phyloP scores from a whole-genome alignment of 2,113 vertebrate species.

The Macroglossus sobrinus region DNA sequence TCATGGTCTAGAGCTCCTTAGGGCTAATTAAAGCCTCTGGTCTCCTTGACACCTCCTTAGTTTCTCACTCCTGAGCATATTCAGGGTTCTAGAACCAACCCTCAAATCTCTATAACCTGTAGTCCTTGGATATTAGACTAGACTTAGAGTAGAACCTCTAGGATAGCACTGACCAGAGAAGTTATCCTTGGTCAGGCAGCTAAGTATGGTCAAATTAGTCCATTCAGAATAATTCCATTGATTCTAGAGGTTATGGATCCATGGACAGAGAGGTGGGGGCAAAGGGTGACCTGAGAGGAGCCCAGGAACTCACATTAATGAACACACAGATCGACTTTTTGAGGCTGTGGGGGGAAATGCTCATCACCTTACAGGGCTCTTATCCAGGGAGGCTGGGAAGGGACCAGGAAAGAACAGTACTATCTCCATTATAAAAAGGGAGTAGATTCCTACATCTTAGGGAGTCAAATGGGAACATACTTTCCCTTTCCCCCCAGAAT shows the following conservation, averaged over 20 bases:
- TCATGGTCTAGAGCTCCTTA: neutral
- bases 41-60: neutral
- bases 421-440: neutral
- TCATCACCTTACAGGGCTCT: neutral
- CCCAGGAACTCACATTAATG: neutral
- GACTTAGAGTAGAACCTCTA: neutral
- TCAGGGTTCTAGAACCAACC: neutral
- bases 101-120: neutral
- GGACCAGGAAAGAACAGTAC: neutral
- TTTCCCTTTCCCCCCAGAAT: neutral
- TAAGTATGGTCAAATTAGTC: neutral
- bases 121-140: neutral
- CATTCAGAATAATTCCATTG: neutral
- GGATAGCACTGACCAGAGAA: neutral
- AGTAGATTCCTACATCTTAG: neutral
- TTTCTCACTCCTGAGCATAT: slow-evolving; percentile 39
- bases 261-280: neutral
- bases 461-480: neutral
- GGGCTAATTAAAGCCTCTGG: neutral
- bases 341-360: neutral
- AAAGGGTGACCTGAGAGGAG: neutral
- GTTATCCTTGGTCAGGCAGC: neutral
- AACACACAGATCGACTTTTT: neutral
- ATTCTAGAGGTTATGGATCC: neutral
- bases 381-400: neutral